These are phyloP conservation scores for Cettia cetti DNA, from an alignment of 2,113 vertebrate genomes.

Conservation along the genomic window DNA sequence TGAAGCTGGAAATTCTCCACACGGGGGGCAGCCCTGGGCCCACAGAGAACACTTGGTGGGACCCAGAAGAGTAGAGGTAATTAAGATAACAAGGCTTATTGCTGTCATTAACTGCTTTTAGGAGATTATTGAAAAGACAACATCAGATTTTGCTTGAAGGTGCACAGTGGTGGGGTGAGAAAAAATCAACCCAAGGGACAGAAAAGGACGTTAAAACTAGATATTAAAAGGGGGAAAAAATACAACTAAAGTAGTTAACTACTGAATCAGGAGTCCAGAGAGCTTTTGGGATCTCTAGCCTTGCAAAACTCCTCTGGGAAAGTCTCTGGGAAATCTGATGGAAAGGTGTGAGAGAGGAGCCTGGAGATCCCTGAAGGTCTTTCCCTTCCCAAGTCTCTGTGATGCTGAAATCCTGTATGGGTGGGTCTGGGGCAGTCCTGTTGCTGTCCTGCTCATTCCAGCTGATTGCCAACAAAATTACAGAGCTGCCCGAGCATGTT, in stretches of 20 bases:
- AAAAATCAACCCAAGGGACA: background rate
- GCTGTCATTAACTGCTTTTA: background rate
- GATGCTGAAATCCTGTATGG: background rate
- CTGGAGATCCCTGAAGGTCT: background rate
- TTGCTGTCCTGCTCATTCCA: background rate
- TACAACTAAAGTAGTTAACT: background rate
- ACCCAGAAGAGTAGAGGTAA: background rate
- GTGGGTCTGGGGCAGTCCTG: background rate
- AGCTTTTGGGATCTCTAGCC: background rate
- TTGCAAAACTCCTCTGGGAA: background rate
- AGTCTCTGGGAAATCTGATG: background rate
- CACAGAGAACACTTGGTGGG: background rate
- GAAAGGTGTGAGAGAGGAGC: background rate
- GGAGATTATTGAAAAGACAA: background rate
- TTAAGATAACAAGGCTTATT: background rate
- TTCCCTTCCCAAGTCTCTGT: background rate
- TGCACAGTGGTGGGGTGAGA: background rate
- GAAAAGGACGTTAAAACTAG: background rate
- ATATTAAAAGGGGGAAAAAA: background rate
- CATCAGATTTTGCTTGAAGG: background rate
- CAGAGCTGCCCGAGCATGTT: rapidly evolving
- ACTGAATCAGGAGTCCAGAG: background rate
- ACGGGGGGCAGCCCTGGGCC: background rate
- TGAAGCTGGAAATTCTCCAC: background rate
- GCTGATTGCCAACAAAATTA: background rate